Evolutionary conservation across 2,113 vertebrate genomes (phyloP), one percentile per base, ranked within the genome.

Genomic region (Rhinoderma darwinii): DNA sequence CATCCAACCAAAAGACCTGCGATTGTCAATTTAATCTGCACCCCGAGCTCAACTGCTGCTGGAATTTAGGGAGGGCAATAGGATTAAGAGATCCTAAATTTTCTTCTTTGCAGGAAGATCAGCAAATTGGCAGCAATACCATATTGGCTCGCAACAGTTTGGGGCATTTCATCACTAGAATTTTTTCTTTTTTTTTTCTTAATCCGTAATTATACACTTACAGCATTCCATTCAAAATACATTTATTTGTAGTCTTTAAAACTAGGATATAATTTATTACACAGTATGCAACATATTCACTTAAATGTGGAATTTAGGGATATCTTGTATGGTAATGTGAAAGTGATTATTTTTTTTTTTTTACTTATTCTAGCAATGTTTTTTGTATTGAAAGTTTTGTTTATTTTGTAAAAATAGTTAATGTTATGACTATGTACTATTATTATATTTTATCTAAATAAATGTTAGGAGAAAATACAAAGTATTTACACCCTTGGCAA

Each of bases 1-100:
- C 44, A 78, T 54, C 75, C 75, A 78, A 78, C 75, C 32, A 32
- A 32, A 78, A 78, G 75, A 78, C 75, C 75, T 22, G 17, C 4
- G 27, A 54, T 22, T 78, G 47, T 50, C 75, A 78, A 78, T 51
- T 54, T 78, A 78, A 78, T 78, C 75, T 50, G 44, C 75, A 78
- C 75, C 75, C 50, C 75, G 50, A 78, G 47, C 75, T 78, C 27
- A 51, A 51, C 47, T 51, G 47, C 44, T 78, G 75, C 47, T 51
- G 75, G 75, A 78, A 78, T 51, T 78, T 78, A 35, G 47, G 75
- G 75, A 54, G 75, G 75, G 75, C 44, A 78, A 32, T 51, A 32
- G 75, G 75, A 78, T 78, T 78, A 78, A 78, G 27, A 32, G 75
- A 35, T 27, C 75, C 75, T 51, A 78, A 54, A 78, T 78, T 78